Percentiles rank a stretch among this genome's conserved stretches.
These are phyloP conservation scores for Kradibia gibbosae DNA, from an alignment of 1,140 invertebrate species.

Conservation along the genomic window DNA sequence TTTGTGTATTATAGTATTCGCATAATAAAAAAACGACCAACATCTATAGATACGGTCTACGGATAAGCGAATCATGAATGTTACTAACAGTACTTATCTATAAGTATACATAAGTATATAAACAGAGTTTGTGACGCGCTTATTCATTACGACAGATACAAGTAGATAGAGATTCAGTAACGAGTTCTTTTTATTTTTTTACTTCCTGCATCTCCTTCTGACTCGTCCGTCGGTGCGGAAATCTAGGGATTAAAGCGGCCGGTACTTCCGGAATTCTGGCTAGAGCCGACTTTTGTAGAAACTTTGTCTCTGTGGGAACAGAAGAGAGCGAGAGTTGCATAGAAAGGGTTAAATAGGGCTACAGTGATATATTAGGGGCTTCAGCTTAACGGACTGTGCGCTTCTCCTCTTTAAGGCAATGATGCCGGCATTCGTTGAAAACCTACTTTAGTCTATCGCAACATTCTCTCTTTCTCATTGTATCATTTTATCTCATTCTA, in stretches of 20 bases:
- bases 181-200: neutral
- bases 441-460: neutral
- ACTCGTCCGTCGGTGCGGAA: constrained; percentile 23
- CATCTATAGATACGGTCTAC: neutral
- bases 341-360: constrained; percentile 24
- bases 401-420: neutral
- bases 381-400: constrained; percentile 51
- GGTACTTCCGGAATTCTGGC: constrained; percentile 50
- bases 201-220: neutral
- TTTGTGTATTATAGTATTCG: neutral
- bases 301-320: constrained; percentile 54
- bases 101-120: neutral
- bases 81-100: neutral
- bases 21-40: neutral
- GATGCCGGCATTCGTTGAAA: constrained; percentile 9
- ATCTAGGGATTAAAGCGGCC: constrained; percentile 44
- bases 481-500: neutral
- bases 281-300: constrained; percentile 54
- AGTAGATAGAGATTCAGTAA: constrained; percentile 54
- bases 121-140: constrained; percentile 1
- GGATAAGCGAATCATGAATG: neutral
- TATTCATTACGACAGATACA: constrained; percentile 38
- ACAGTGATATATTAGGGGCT: constrained; percentile 51
- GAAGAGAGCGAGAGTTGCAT: neutral
- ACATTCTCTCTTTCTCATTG: neutral